Evolutionary conservation across 2,113 vertebrate genomes (phyloP), one percentile per base, ranked within the genome.

Genomic region (Smithornis capensis): DNA sequence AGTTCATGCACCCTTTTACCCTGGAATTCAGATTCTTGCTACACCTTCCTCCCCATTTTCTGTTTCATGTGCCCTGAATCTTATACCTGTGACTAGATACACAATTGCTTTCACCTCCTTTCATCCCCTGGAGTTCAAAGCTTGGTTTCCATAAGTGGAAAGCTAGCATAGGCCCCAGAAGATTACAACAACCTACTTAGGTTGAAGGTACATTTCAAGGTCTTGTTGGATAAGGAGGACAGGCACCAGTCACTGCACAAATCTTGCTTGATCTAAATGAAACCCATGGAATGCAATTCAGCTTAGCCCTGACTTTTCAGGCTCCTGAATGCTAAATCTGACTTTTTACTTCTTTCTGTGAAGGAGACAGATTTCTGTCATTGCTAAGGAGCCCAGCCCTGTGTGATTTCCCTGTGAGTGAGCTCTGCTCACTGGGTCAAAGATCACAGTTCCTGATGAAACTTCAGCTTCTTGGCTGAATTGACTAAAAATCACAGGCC

Each of bases 131-230:
- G 77, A 87, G 91, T 89, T 94, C 83, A 79, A 71, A 87, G 53
- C 74, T 76, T 73, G 70, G 25, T 87, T 95, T 91, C 83, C 50
- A 1, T 92, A 95, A 92, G 81, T 31, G 57, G 91, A 95, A 94
- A 89, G 89, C 62, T 60, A 53, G 53, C 60, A 79, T n/a, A 87
- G 95, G 86, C 89, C 96, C 89, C 94, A 60, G 81, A 89, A 96
- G 95, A 90, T 75, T 91, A 65, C 73, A 67, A 40, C 77, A 65
- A 92, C 93, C 95, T 95, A 94, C 74, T 95, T 97, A 69, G 42
- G 44, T 6, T 81, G 89, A 83, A 87, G 80, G 63, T 88, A 52
- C 3, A 0, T 86, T 92, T 94, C 88, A 94, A 96, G 95, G 92
- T 91, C 83, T 75, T 40, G 24, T 45, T 89, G 77, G 76, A 73